Evolutionary conservation across 2,888 invertebrate genomes (phyloP).

Genomic region (Drosophila nigricruria): DNA sequence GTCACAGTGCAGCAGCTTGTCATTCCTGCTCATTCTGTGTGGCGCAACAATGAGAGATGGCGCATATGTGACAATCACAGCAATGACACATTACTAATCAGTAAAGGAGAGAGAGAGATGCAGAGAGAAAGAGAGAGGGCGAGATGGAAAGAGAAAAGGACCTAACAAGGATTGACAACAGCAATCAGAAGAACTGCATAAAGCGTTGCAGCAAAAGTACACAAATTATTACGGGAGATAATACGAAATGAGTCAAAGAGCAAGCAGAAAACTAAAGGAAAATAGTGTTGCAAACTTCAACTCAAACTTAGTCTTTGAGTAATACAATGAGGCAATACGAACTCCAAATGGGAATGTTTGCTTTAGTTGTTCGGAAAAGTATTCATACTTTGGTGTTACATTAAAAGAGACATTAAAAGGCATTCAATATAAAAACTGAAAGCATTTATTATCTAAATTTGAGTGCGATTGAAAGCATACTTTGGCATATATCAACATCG

Average conservation of each 20-base stretch:
- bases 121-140: not conserved
- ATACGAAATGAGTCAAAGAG: not conserved
- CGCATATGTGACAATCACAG: slow-evolving; percentile 41
- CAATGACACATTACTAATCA: slow-evolving; percentile 26
- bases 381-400: not conserved
- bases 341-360: too few species aligned
- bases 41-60: slow-evolving; percentile 20
- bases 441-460: not conserved
- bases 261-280: not conserved
- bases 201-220: not conserved
- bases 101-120: not conserved
- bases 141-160: not conserved
- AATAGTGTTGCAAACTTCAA: too few species aligned
- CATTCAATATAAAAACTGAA: not conserved
- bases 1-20: slow-evolving; percentile 11
- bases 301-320: too few species aligned
- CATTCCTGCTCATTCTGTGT: slow-evolving; percentile 25
- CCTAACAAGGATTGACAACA: not conserved
- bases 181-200: not conserved
- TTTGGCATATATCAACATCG: not conserved
- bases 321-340: too few species aligned
- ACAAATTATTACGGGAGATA: slow-evolving; percentile 5
- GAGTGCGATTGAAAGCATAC: not conserved
- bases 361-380: not conserved
- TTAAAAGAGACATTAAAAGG: not conserved